A percentile compares a stretch with the other conserved stretches of the same genome.
Evolutionary conservation across 2,113 vertebrate genomes (phyloP).

Genomic region (Sphyrna mokarran): DNA sequence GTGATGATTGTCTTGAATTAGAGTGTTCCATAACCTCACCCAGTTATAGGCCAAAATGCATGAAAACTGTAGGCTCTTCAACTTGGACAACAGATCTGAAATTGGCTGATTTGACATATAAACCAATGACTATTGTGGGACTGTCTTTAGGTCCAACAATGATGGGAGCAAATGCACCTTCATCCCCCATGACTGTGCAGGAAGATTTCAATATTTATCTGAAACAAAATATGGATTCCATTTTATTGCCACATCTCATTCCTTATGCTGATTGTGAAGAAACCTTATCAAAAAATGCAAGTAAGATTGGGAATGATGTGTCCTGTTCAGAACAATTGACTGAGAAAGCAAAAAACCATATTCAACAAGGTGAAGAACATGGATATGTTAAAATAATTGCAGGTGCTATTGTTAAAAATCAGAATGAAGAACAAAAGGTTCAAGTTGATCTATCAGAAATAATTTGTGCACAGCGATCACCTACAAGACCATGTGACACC

Average conservation of each 20-base stretch:
- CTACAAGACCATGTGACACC: not conserved
- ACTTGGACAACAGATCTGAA: not conserved
- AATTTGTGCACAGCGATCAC: not conserved
- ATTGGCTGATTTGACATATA: constrained; percentile 10
- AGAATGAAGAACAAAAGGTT: not conserved
- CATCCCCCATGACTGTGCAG: not conserved
- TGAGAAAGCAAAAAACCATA: not conserved
- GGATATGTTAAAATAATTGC: constrained; percentile 5
- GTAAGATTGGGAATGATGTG: not conserved
- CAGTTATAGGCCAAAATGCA: not conserved
- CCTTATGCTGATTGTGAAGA: constrained; percentile 19
- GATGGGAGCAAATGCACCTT: not conserved
- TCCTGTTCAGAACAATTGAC: constrained; percentile 4
- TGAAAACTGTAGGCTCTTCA: not conserved
- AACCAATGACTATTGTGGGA: constrained; percentile 13
- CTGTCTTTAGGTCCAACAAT: constrained; percentile 15
- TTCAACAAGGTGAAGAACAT: constrained; percentile 6
- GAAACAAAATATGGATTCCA: constrained; percentile 9
- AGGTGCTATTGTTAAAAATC: not conserved
- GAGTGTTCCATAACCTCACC: constrained; percentile 9
- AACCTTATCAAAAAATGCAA: not conserved
- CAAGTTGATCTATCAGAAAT: constrained; percentile 19
- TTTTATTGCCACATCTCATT: not conserved
- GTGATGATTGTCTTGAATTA: constrained; percentile 4
- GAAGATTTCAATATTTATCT: not conserved